A percentile compares a stretch with the other conserved stretches of the same genome.
Evolutionary conservation across 2,797 vertebrate genomes (phyloP).

Genomic region (Hylomyscus alleni): DNA sequence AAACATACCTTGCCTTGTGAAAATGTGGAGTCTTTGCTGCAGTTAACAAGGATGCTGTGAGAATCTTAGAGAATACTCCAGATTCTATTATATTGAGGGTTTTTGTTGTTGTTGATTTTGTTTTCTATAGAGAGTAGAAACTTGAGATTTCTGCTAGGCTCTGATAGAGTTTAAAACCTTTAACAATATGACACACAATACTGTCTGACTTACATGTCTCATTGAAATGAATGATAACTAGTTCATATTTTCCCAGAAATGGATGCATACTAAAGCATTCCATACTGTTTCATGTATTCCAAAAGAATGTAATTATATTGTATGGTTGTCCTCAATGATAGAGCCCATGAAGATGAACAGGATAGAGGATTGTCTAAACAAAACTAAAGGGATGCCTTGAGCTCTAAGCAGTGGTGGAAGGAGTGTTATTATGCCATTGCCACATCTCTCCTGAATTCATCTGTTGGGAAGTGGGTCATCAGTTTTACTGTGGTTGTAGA

Average conservation of each 20-base stretch:
- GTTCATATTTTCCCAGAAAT: neutral
- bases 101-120: neutral
- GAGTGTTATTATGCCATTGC: neutral
- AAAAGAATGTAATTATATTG: no score
- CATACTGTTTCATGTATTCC: neutral
- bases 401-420: neutral
- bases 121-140: neutral
- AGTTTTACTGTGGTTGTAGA: neutral
- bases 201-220: neutral
- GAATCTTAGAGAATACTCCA: neutral
- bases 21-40: neutral
- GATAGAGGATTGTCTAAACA: neutral
- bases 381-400: neutral
- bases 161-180: neutral
- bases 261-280: neutral
- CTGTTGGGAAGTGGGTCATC: neutral
- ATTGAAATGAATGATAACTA: neutral
- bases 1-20: neutral
- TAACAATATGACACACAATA: neutral
- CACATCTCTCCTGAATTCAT: neutral
- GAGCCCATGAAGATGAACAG: neutral
- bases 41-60: neutral
- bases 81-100: neutral
- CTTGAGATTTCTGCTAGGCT: neutral
- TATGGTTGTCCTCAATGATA: neutral